These are phyloP conservation scores for Hirudinaria manillensis DNA, from an alignment of 2,888 invertebrate genomes.

Conservation along the genomic window DNA sequence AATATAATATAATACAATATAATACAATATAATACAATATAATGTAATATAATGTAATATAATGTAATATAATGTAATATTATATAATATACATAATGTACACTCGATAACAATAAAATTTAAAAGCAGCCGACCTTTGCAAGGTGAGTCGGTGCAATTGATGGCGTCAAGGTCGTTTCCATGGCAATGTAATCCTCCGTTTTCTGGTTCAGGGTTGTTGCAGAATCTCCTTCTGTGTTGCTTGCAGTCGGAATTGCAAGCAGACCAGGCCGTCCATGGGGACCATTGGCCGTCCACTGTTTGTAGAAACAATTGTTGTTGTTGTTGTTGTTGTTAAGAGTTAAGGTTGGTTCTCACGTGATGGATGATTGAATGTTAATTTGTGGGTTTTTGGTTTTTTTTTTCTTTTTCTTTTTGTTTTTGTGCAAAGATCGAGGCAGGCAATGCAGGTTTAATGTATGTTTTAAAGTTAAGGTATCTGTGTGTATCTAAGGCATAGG, in stretches of 20 bases:
- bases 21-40: no score
- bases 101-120: no score
- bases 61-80: no score
- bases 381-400: neutral
- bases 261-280: conserved; percentile 82
- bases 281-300: conserved; percentile 74
- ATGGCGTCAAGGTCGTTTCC: conserved; percentile 17
- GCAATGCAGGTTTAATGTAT: no score
- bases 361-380: neutral
- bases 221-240: conserved; percentile 68
- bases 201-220: conserved; percentile 24
- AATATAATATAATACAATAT: no score
- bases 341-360: neutral
- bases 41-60: no score
- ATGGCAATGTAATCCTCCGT: conserved; percentile 28
- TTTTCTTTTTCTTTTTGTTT: neutral
- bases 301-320: neutral
- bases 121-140: conserved; percentile 1
- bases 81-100: no score
- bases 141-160: neutral
- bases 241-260: conserved; percentile 77
- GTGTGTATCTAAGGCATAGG: no score
- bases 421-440: neutral
- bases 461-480: no score
- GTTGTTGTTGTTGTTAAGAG: neutral